Conservation (phyloP, 2,888 invertebrate genomes). For the Priapulus caudatus region DNA sequence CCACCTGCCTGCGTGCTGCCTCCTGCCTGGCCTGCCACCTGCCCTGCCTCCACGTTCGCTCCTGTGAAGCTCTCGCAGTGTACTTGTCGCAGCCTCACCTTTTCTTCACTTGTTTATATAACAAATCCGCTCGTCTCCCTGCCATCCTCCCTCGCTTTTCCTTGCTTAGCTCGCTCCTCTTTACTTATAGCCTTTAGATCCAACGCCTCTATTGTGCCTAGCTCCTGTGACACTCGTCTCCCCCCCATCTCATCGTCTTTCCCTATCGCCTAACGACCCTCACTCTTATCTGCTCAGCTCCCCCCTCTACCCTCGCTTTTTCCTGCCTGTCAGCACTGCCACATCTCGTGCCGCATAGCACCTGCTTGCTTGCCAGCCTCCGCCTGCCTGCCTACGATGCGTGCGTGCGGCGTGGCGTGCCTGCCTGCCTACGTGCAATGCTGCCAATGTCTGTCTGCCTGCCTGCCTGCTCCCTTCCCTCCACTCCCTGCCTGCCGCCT, state of each 20-base stretch:
- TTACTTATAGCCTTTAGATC: too few relatives aligned
- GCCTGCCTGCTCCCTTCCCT: too few relatives aligned
- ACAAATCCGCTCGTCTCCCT: background rate
- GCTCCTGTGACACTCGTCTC: background rate
- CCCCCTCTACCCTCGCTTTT: background rate
- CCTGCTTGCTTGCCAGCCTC: conserved; percentile 1
- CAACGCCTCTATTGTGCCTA: background rate
- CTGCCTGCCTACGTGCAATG: conserved; percentile 3
- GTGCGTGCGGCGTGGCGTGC: too few relatives aligned
- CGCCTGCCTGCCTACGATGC: too few relatives aligned
- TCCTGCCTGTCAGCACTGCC: background rate
- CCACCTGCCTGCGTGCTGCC: too few relatives aligned
- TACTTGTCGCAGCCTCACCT: too few relatives aligned
- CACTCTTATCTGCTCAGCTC: background rate
- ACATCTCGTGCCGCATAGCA: too few relatives aligned
- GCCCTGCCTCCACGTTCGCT: background rate
- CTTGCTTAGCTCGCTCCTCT: background rate
- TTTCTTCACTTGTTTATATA: too few relatives aligned
- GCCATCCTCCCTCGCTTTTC: background rate
- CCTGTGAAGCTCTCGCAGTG: background rate
- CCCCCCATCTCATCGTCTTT: background rate
- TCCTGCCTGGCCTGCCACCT: too few relatives aligned
- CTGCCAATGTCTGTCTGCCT: background rate
- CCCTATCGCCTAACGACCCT: background rate
- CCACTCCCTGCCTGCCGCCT: too few relatives aligned